phyloP scores from a whole-genome alignment of 2,797 vertebrate genomes.

The Halcyon badia region DNA sequence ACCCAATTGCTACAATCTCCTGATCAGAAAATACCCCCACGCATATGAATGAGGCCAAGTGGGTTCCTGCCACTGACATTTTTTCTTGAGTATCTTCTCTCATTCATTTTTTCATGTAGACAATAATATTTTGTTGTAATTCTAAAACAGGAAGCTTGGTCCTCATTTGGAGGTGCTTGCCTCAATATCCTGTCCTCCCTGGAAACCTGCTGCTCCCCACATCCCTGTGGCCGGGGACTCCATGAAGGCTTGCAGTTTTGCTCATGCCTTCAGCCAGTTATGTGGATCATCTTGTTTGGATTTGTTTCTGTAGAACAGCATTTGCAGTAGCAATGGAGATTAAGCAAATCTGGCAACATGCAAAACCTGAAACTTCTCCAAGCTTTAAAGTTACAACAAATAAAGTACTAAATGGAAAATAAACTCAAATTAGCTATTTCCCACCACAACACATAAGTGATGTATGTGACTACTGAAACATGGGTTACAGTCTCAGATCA shows the following conservation, averaged over 20 bases:
- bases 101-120: neutral
- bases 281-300: neutral
- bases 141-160: neutral
- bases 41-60: neutral
- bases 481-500: neutral
- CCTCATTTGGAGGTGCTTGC: neutral
- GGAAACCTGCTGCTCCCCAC: neutral
- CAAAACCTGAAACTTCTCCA: neutral
- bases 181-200: neutral
- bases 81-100: neutral
- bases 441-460: neutral
- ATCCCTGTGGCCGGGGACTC: neutral
- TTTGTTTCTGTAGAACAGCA: neutral
- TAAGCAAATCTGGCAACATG: neutral
- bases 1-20: neutral
- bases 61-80: neutral
- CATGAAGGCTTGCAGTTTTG: neutral
- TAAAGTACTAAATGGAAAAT: neutral
- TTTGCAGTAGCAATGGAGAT: rapidly evolving
- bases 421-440: neutral
- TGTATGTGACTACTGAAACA: neutral
- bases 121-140: neutral
- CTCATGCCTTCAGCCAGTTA: neutral
- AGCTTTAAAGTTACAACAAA: neutral
- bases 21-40: neutral